A percentile compares a stretch with the other conserved stretches of the same genome.
Evolutionary conservation across 2,113 vertebrate species (phyloP).

Genomic region (Anhinga anhinga): DNA sequence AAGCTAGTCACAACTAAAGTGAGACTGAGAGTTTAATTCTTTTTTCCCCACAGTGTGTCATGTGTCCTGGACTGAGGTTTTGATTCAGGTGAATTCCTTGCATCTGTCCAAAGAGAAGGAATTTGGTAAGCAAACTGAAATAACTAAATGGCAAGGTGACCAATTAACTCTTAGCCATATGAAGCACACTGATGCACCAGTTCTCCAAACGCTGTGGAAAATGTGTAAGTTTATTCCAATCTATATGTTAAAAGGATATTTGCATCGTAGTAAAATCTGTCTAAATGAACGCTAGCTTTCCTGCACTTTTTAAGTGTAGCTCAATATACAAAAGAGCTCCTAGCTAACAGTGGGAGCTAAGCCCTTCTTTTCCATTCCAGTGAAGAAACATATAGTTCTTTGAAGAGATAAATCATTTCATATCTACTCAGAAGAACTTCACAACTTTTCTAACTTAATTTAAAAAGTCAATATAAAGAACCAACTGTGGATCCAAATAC

Average conservation of each 20-base stretch:
- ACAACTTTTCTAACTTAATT: conserved; percentile 8
- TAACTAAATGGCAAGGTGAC: neutral
- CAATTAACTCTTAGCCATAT: neutral
- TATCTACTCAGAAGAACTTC: neutral
- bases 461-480: conserved; percentile 1
- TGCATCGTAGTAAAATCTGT: neutral
- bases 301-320: neutral
- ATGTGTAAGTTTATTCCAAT: neutral
- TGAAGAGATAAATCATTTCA: neutral
- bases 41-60: neutral
- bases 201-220: neutral
- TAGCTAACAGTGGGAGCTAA: neutral
- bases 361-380: neutral
- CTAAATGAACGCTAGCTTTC: neutral
- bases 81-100: neutral
- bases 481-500: neutral
- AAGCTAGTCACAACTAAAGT: neutral
- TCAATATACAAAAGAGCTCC: neutral
- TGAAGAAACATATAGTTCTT: neutral
- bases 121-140: neutral
- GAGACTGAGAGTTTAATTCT: neutral
- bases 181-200: neutral
- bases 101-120: neutral
- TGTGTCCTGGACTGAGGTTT: neutral
- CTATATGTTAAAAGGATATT: neutral